A percentile compares a stretch with the other conserved stretches of the same genome.
Evolutionary conservation across 2,888 invertebrate species (phyloP).

Genomic region (Caenorhabditis parvicauda): DNA sequence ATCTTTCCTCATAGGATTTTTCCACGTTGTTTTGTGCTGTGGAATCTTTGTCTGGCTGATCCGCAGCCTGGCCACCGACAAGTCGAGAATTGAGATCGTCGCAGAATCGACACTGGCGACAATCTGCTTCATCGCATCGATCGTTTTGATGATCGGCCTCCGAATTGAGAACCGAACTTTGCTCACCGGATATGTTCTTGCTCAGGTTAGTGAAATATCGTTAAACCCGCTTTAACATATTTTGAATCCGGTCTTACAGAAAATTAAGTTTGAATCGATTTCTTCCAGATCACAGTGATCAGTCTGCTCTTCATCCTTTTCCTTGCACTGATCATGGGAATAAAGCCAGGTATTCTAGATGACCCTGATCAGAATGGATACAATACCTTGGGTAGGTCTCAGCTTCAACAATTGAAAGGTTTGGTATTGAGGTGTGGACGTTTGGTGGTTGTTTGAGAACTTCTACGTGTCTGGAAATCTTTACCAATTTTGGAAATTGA

Average conservation of each 20-base stretch:
- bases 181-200: slow-evolving; percentile 32
- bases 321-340: slow-evolving; percentile 41
- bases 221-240: neutral
- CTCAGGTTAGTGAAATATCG: slow-evolving; percentile 21
- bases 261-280: neutral
- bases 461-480: too few relatives aligned
- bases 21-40: slow-evolving; percentile 31
- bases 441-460: too few relatives aligned
- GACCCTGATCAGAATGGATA: slow-evolving; percentile 38
- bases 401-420: too few relatives aligned
- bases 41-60: slow-evolving; percentile 29
- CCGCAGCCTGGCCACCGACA: slow-evolving; percentile 25
- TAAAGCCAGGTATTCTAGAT: slow-evolving; percentile 40
- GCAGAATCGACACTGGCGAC: slow-evolving; percentile 28
- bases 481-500: too few relatives aligned
- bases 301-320: slow-evolving; percentile 38
- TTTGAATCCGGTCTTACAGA: neutral
- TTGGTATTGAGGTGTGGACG: too few relatives aligned
- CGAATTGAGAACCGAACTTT: slow-evolving; percentile 27
- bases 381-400: slow-evolving; percentile 24
- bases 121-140: slow-evolving; percentile 27
- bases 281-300: slow-evolving; percentile 33
- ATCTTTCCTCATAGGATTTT: slow-evolving; percentile 30
- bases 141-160: slow-evolving; percentile 29
- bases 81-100: slow-evolving; percentile 20